Evolutionary conservation across 2,888 invertebrate species (phyloP), one percentile per base, ranked within the genome.

Genomic region (Fragum fragum): DNA sequence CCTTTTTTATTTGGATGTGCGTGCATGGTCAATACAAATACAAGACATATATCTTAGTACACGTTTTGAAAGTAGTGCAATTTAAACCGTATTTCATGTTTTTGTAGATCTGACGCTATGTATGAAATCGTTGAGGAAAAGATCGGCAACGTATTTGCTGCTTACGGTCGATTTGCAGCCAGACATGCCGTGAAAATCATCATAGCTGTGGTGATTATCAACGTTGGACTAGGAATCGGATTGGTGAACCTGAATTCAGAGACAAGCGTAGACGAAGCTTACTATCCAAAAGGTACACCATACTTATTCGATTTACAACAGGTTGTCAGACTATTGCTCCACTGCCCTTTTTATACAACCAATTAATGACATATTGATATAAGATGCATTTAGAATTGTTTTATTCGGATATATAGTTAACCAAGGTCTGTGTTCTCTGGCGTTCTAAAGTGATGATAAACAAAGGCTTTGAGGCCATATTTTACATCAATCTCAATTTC

Each of bases 81-180:
- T n/a, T n/a, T n/a, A n/a, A n/a, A n/a, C n/a, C n/a, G n/a, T n/a
- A n/a, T n/a, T n/a, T n/a, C n/a, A n/a, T n/a, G n/a, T n/a, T n/a
- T n/a, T n/a, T n/a, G n/a, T 39, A 53, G 53, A 53, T n/a, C 18
- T 21, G 6, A 7, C n/a, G 18, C n/a, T n/a, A 16, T 59, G 11
- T 59, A 59, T 28, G 59, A 59, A 59, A 28, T 28, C 21, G 59
- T 59, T 2, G 59, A 59, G 59, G 59, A 59, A 18, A 23, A 28
- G 3, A 59, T 59, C 18, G 59, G 59, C 7, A 6, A 28, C 5
- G 59, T 59, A 18, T 59, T 59, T 59, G 59, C 59, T 14, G 7
- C 26, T 18, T 59, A 59, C 26, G 59, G 59, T 28, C 59, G 59
- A 9, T 59, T 59, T 59, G 59, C 59, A 26, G 23, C 59, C 23